These are phyloP conservation scores for Diarsia brunnea DNA, from an alignment of 2,888 invertebrate species.

Conservation along the genomic window DNA sequence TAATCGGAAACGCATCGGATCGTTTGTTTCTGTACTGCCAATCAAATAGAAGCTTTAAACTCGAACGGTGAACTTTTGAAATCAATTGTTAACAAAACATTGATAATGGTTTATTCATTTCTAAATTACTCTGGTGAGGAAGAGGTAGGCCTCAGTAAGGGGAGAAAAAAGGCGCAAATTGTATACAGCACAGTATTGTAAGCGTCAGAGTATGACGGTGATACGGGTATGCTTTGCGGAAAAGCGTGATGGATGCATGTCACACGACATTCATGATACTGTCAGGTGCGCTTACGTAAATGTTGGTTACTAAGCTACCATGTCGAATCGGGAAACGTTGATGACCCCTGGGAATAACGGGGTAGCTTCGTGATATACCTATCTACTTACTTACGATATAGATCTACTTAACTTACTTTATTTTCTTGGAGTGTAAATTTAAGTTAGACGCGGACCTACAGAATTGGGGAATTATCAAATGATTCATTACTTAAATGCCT, in stretches of 20 bases:
- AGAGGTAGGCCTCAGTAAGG: conserved; percentile 79
- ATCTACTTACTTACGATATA: conserved; percentile 5
- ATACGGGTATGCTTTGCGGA: conserved; percentile 77
- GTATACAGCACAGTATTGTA: conserved; percentile 73
- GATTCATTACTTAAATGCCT: conserved; percentile 50
- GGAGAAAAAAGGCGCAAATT: conserved; percentile 73
- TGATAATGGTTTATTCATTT: conserved; percentile 84
- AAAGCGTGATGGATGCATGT: conserved; percentile 80
- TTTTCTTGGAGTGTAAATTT: conserved; percentile 5
- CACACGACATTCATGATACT: conserved; percentile 70
- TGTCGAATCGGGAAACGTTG: conserved; percentile 76
- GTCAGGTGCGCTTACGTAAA: conserved; percentile 75
- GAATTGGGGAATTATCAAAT: conserved; percentile 45
- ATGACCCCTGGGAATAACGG: conserved; percentile 68
- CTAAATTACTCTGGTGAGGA: conserved; percentile 82
- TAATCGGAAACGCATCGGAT: conserved; percentile 86
- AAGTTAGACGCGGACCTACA: neutral
- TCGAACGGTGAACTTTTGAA: conserved; percentile 63
- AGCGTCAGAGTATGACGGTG: conserved; percentile 84
- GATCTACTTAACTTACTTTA: conserved; percentile 7
- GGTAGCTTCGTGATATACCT: conserved; percentile 39
- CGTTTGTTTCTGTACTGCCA: conserved; percentile 67
- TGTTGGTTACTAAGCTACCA: conserved; percentile 80
- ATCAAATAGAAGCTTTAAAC: conserved; percentile 78
- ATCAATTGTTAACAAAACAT: conserved; percentile 60